Evolutionary conservation across 2,888 invertebrate species (phyloP).

Genomic region (Lithophane ornitopus): DNA sequence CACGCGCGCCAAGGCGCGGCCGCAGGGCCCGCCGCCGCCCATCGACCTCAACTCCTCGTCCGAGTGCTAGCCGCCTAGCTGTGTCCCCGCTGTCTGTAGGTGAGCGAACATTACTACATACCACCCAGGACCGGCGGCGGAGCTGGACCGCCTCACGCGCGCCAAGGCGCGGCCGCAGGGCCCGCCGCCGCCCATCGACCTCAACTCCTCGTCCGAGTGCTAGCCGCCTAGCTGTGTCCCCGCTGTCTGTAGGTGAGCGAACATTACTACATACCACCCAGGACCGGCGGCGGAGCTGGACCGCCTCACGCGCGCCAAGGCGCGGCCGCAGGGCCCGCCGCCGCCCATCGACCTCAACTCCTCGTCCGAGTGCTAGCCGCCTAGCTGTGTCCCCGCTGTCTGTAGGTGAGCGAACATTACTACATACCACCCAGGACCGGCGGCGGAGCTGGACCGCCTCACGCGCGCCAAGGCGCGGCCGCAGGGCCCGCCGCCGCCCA

Average conservation of each 20-base stretch:
- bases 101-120: slow-evolving; percentile 1
- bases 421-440: slow-evolving; percentile 81
- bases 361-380: slow-evolving; percentile 82
- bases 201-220: slow-evolving; percentile 88
- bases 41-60: slow-evolving; percentile 90
- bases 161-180: slow-evolving; percentile 84
- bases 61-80: slow-evolving; percentile 79
- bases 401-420: slow-evolving; percentile 23
- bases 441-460: slow-evolving; percentile 97
- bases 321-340: slow-evolving; percentile 86
- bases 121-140: slow-evolving; percentile 92
- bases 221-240: slow-evolving; percentile 67
- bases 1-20: slow-evolving; percentile 91
- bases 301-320: slow-evolving; percentile 94
- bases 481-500: slow-evolving; percentile 90
- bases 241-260: slow-evolving; percentile 40
- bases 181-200: slow-evolving; percentile 92
- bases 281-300: slow-evolving; percentile 96
- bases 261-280: no score
- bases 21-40: slow-evolving; percentile 90
- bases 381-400: slow-evolving; percentile 26
- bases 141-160: slow-evolving; percentile 96
- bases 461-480: slow-evolving; percentile 91
- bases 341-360: slow-evolving; percentile 91
- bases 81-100: slow-evolving; percentile 39